A percentile compares a stretch with the other conserved stretches of the same genome.
These are phyloP conservation scores for Amaurobius ferox DNA, from an alignment of 2,888 invertebrate genomes.

Conservation along the genomic window DNA sequence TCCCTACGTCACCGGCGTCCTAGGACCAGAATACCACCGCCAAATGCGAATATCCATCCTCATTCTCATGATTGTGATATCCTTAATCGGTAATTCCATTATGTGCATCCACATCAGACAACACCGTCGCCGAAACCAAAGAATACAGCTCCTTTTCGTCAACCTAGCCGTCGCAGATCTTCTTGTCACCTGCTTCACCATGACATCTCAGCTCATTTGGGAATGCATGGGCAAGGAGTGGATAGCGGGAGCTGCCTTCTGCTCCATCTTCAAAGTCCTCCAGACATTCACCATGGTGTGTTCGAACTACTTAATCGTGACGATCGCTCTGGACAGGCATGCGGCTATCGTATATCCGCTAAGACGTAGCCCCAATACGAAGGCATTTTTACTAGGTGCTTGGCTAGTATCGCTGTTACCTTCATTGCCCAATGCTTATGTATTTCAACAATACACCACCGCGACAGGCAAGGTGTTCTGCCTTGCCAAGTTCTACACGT, in stretches of 20 bases:
- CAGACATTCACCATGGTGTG: constrained; percentile 77
- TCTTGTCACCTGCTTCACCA: constrained; percentile 76
- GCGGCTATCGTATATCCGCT: constrained; percentile 77
- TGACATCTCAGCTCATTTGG: constrained; percentile 77
- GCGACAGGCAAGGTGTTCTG: constrained; percentile 53
- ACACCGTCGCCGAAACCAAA: neutral
- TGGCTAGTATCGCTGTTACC: constrained; percentile 57
- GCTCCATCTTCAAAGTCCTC: constrained; percentile 77
- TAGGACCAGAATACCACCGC: constrained; percentile 62
- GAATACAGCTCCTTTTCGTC: constrained; percentile 75
- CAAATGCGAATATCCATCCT: constrained; percentile 41
- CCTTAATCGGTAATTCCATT: constrained; percentile 47
- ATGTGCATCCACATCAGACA: constrained; percentile 30
- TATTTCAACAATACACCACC: constrained; percentile 41
- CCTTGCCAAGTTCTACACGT: constrained; percentile 64
- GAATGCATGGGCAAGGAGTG: constrained; percentile 76
- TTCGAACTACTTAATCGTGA: constrained; percentile 77
- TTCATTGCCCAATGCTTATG: constrained; percentile 59
- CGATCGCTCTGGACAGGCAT: constrained; percentile 77
- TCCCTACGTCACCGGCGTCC: neutral
- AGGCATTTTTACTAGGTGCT: constrained; percentile 17
- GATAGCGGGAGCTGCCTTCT: constrained; percentile 77
- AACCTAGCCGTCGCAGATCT: constrained; percentile 77
- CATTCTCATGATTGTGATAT: constrained; percentile 38
- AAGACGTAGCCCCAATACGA: constrained; percentile 17